Percentiles rank a stretch among this genome's conserved stretches.
phyloP scores from a whole-genome alignment of 2,888 invertebrate species.

The Neoascia interrupta region DNA sequence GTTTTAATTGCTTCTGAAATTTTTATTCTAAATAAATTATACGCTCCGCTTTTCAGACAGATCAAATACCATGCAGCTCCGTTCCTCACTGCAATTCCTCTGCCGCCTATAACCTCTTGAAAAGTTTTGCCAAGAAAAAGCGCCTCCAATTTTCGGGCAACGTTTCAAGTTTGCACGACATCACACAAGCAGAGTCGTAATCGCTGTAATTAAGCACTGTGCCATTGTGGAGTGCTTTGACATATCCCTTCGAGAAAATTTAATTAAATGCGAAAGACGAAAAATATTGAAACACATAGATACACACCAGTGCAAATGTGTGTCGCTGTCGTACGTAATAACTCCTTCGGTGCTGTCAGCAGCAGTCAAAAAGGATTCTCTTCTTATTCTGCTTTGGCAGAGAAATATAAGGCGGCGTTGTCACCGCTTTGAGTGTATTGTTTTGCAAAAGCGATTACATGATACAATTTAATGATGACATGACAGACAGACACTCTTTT shows the following conservation, averaged over 20 bases:
- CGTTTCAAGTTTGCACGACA: constrained; percentile 60
- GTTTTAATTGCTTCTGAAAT: constrained; percentile 62
- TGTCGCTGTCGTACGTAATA: constrained; percentile 9
- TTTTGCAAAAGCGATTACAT: constrained; percentile 66
- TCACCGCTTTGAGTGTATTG: constrained; percentile 62
- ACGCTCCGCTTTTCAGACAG: constrained; percentile 33
- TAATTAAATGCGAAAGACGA: constrained; percentile 61
- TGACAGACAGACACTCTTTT: constrained; percentile 66
- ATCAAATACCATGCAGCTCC: background rate
- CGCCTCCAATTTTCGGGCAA: constrained; percentile 42
- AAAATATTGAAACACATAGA: constrained; percentile 45
- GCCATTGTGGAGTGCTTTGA: constrained; percentile 48
- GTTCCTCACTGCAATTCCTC: background rate
- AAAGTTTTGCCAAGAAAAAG: constrained; percentile 29
- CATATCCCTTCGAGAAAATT: constrained; percentile 54
- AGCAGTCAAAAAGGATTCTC: constrained; percentile 34
- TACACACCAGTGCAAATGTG: background rate
- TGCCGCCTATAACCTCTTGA: background rate
- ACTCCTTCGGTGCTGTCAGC: constrained; percentile 54
- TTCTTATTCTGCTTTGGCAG: background rate
- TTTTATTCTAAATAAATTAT: constrained; percentile 65
- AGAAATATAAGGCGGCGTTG: background rate
- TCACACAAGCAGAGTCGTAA: constrained; percentile 49
- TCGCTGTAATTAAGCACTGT: constrained; percentile 58
- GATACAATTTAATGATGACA: constrained; percentile 68